Conservation (phyloP, 2,888 invertebrate genomes). For the Embidobia sp. region DNA sequence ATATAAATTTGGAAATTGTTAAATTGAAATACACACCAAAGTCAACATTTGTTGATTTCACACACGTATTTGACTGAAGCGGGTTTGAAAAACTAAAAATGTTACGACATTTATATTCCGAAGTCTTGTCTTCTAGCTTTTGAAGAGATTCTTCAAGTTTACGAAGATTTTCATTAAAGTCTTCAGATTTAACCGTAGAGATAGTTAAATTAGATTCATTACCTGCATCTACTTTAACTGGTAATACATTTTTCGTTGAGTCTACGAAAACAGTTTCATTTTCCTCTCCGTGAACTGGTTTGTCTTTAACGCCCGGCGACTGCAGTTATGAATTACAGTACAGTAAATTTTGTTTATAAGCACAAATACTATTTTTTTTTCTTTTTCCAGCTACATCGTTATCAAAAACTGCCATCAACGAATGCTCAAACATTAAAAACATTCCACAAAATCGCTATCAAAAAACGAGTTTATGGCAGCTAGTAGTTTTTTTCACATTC, state of each 20-base stretch:
- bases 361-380: too few species aligned
- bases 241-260: slow-evolving; percentile 24
- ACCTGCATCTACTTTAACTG: slow-evolving; percentile 23
- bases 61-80: slow-evolving; percentile 16
- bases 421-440: too few species aligned
- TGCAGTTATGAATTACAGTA: too few species aligned
- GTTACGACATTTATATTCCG: slow-evolving; percentile 71
- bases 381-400: too few species aligned
- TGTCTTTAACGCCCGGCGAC: slow-evolving; percentile 18
- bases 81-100: slow-evolving; percentile 69
- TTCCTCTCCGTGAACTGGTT: slow-evolving; percentile 18
- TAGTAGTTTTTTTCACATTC: too few species aligned
- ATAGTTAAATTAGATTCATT: slow-evolving; percentile 35
- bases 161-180: slow-evolving; percentile 67
- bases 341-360: too few species aligned
- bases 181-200: slow-evolving; percentile 66
- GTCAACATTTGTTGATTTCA: not conserved
- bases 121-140: slow-evolving; percentile 38
- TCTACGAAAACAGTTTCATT: slow-evolving; percentile 27
- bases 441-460: too few species aligned
- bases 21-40: slow-evolving; percentile 11
- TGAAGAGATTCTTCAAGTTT: slow-evolving; percentile 29
- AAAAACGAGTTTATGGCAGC: too few species aligned
- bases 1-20: slow-evolving; percentile 3
- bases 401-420: too few species aligned